Conservation (phyloP, 30 jellyfish, hydroid and myxozoan species). For the Turritopsis rubra region DNA sequence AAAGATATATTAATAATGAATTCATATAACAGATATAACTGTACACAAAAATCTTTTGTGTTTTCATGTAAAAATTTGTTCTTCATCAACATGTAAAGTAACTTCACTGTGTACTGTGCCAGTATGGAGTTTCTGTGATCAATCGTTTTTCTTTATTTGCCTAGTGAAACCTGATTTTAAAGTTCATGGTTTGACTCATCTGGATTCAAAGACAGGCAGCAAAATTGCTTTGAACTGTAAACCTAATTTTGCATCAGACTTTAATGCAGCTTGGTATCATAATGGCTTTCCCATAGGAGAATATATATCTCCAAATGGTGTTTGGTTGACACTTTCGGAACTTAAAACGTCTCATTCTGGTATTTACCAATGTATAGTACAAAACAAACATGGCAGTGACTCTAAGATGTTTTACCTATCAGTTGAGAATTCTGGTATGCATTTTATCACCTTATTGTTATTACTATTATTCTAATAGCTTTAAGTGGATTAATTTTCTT, state of each 20-base stretch:
- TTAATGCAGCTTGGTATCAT: not conserved
- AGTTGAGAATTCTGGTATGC: conserved; percentile 8
- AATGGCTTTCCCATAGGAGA: not conserved
- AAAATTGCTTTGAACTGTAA: not conserved
- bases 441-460: not conserved
- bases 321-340: not conserved
- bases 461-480: not conserved
- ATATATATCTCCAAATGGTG: not conserved
- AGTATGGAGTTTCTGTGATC: too few species aligned
- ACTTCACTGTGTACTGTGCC: too few species aligned
- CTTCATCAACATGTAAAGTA: too few species aligned
- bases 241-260: not conserved
- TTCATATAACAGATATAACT: too few species aligned
- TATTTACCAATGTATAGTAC: not conserved
- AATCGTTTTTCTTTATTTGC: not conserved
- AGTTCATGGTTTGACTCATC: conserved; percentile 1
- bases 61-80: too few species aligned
- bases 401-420: conserved; percentile 3
- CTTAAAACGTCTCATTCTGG: conserved; percentile 1
- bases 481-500: not conserved
- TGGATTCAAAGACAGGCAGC: conserved; percentile 2
- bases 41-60: too few species aligned
- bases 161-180: not conserved
- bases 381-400: conserved; percentile 10
- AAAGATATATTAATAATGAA: too few species aligned